Evolutionary conservation across 2,888 invertebrate species (phyloP), one percentile per base, ranked within the genome.

Genomic region (Sinelater perroti): DNA sequence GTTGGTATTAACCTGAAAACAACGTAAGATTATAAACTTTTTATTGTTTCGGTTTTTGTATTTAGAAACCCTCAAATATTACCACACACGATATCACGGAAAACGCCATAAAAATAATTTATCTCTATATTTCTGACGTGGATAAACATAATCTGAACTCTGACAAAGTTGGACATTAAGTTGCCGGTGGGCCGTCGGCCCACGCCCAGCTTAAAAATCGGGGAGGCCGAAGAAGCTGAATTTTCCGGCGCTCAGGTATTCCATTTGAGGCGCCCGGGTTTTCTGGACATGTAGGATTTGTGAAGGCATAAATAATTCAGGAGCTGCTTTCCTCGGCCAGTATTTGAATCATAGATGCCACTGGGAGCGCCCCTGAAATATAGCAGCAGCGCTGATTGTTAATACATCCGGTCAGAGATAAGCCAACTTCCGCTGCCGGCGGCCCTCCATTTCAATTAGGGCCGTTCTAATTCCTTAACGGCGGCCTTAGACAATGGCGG

Each of bases 261-360:
- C 53, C 33, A 53, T 44, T 45, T 53, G 53, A 53, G 28, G 53
- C 50, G 17, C 36, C 38, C 17, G 38, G 30, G 30, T 45, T 54
- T 47, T 47, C 46, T 47, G 30, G 46, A 47, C 35, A 49, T 50
- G 50, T 51, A 53, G 56, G 56, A 57, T 57, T 52, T 53, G 46
- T 53, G 53, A 58, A 40, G 33, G 24, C 42, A 55, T 59, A 59
- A 59, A 59, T 59, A 59, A 59, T 59, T 59, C 59, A 59, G 42
- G 24, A 49, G 45, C 30, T 50, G 54, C 45, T 55, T 57, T 54
- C 59, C 54, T 44, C 54, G 59, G 59, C 40, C 59, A 49, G 49
- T 36, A 31, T 52, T 54, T 59, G 54, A 59, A 59, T 59, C 59
- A 59, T 59, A 59, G 59, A 59, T 59, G 59, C 55, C 49, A 50